Conservation (phyloP, 2,113 vertebrate species). For the Sceloporus tristichus region DNA sequence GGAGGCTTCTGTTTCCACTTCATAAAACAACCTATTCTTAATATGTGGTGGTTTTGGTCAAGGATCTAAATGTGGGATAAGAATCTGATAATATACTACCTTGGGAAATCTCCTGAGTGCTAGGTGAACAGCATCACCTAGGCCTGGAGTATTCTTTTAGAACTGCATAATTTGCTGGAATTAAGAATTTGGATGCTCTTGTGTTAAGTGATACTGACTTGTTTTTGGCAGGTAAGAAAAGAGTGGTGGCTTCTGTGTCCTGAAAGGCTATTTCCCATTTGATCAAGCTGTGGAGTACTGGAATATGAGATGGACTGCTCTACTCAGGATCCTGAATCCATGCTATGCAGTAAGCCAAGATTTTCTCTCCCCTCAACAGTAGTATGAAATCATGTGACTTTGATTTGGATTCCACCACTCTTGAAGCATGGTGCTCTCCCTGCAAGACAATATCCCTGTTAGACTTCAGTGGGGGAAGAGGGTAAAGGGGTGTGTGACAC, state of each 20-base stretch:
- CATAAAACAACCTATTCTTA: not conserved
- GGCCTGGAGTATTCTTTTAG: conserved; percentile 23
- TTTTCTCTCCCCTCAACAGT: not conserved
- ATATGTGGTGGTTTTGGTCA: conserved; percentile 7
- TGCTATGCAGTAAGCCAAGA: not conserved
- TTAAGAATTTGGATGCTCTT: not conserved
- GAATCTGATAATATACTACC: conserved; percentile 10
- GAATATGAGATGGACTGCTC: not conserved
- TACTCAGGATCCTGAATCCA: not conserved
- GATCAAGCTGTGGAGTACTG: not conserved
- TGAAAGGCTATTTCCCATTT: not conserved
- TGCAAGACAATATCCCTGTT: not conserved
- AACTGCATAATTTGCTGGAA: not conserved
- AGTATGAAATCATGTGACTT: too few relatives aligned
- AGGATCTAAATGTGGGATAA: conserved; percentile 23
- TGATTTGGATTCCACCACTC: too few relatives aligned
- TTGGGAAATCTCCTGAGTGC: conserved; percentile 27
- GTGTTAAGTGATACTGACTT: conserved; percentile 24
- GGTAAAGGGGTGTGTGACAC: not conserved
- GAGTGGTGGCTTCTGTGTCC: not conserved
- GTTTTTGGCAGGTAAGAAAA: conserved; percentile 34
- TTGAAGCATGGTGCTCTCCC: not conserved
- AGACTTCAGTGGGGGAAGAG: not conserved
- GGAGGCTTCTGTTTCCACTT: conserved; percentile 26
- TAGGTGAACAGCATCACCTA: conserved; percentile 31